A percentile compares a stretch with the other conserved stretches of the same genome.
These are phyloP conservation scores for Bos javanicus DNA, from an alignment of 2,113 vertebrate genomes.

Conservation along the genomic window DNA sequence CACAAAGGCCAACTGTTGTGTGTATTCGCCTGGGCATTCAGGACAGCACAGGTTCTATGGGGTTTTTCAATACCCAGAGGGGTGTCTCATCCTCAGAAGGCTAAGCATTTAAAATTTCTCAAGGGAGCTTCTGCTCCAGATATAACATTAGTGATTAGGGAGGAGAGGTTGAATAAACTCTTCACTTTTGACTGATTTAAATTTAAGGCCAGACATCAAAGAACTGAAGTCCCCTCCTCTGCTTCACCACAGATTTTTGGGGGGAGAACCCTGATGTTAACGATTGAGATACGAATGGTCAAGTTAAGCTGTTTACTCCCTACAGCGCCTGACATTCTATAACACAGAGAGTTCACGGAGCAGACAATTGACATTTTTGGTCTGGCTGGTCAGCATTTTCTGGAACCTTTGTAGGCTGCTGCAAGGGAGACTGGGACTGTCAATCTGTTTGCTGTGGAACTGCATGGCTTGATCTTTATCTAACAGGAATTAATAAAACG, in stretches of 20 bases:
- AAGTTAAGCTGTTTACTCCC: not conserved
- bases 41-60: rapidly evolving
- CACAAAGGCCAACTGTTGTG: not conserved
- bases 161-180: not conserved
- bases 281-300: not conserved
- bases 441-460: not conserved
- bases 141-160: not conserved
- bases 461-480: not conserved
- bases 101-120: not conserved
- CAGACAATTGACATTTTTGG: not conserved
- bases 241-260: not conserved
- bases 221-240: not conserved
- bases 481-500: not conserved
- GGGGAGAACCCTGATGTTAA: not conserved
- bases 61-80: not conserved
- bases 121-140: not conserved
- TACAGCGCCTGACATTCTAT: not conserved
- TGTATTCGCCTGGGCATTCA: not conserved
- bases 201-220: not conserved
- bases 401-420: not conserved
- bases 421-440: not conserved
- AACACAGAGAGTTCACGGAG: not conserved
- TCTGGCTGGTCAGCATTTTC: not conserved
- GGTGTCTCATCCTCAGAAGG: not conserved
- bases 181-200: not conserved